Percentiles rank a stretch among this genome's conserved stretches.
Evolutionary conservation across 2,113 vertebrate genomes (phyloP).

Genomic region (Chaetops frenatus): DNA sequence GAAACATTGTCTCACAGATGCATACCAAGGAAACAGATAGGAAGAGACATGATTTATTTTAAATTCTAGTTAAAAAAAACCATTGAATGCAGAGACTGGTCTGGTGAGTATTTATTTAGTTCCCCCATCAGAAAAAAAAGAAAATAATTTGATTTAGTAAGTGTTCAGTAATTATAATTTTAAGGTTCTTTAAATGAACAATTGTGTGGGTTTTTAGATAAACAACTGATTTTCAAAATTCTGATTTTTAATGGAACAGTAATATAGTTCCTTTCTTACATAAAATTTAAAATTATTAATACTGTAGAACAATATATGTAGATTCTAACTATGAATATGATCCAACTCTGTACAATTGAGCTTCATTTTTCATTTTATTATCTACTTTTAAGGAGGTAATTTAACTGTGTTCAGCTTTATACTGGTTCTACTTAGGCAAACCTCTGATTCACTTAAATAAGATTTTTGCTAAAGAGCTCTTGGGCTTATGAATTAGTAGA

Average conservation of each 20-base stretch:
- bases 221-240: not conserved
- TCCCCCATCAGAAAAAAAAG: not conserved
- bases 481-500: not conserved
- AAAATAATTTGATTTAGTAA: not conserved
- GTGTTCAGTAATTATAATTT: not conserved
- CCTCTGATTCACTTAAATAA: not conserved
- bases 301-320: not conserved
- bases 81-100: not conserved
- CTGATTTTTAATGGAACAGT: not conserved
- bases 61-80: not conserved
- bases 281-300: not conserved
- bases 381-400: not conserved
- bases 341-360: not conserved
- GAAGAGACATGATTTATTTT: not conserved
- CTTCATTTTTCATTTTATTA: not conserved
- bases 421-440: not conserved
- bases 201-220: accelerated
- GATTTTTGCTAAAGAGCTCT: not conserved
- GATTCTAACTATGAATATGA: not conserved
- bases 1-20: not conserved
- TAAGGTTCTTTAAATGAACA: not conserved
- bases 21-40: not conserved
- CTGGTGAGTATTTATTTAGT: not conserved
- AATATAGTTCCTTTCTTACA: not conserved
- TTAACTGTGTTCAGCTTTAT: not conserved